Percentiles rank a stretch among this genome's conserved stretches.
phyloP scores from a whole-genome alignment of 2,797 vertebrate genomes.

The Amblyopsis hoosieri region DNA sequence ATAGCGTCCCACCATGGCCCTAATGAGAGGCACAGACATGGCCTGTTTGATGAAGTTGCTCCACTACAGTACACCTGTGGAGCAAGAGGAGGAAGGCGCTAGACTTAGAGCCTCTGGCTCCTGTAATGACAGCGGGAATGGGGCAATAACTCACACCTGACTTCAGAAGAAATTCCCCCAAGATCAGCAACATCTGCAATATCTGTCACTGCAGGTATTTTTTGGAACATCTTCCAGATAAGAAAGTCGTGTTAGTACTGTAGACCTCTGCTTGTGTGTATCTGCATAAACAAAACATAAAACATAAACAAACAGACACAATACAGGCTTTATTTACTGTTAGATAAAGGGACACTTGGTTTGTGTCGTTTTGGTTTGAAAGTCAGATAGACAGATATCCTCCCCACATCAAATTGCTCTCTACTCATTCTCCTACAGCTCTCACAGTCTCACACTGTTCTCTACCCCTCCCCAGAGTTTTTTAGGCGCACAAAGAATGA shows the following conservation, averaged over 20 bases:
- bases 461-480: no score
- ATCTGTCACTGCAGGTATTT: conserved; percentile 17
- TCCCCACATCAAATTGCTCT: no score
- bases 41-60: conserved; percentile 41
- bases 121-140: conserved; percentile 55
- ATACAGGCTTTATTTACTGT: no score
- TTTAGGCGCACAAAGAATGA: not conserved
- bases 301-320: not conserved
- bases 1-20: conserved; percentile 22
- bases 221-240: conserved; percentile 11
- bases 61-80: conserved; percentile 43
- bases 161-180: conserved; percentile 53
- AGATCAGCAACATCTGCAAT: conserved; percentile 29
- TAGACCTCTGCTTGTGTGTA: not conserved
- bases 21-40: conserved; percentile 25
- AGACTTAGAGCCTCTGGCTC: conserved; percentile 43
- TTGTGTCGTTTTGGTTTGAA: no score
- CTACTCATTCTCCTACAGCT: no score
- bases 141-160: conserved; percentile 60
- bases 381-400: no score
- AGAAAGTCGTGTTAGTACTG: conserved; percentile 12
- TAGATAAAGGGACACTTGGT: no score
- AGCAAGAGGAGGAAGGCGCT: conserved; percentile 26
- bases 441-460: no score
- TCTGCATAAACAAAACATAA: not conserved